These are phyloP conservation scores for Styela plicata DNA, from an alignment of 23 tunicate genomes.

Conservation along the genomic window DNA sequence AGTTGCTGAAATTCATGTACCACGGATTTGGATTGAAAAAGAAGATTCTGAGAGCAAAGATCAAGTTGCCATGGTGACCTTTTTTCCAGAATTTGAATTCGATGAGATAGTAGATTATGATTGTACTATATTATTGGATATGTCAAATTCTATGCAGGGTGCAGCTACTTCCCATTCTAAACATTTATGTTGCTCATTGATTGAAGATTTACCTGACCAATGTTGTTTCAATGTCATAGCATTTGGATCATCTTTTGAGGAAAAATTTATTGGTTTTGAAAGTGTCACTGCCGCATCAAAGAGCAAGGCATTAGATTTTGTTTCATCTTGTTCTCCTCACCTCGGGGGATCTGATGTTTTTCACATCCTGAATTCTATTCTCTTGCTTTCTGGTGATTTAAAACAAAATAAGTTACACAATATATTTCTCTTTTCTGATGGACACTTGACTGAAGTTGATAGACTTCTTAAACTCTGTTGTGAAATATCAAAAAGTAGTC, in stretches of 20 bases:
- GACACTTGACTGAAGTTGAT: slow-evolving; percentile 48
- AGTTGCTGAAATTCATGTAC: slow-evolving; percentile 86
- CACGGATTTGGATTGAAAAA: slow-evolving; percentile 72
- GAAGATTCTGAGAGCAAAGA: not conserved
- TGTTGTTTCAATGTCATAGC: slow-evolving; percentile 43
- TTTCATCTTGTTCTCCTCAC: not conserved
- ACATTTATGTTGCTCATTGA: slow-evolving; percentile 37
- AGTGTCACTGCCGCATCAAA: slow-evolving; percentile 22
- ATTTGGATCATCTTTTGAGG: slow-evolving; percentile 58
- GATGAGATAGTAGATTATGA: slow-evolving; percentile 37
- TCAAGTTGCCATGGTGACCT: slow-evolving; percentile 57
- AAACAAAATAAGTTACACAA: slow-evolving; percentile 15
- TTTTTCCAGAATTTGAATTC: slow-evolving; percentile 84
- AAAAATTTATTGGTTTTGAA: slow-evolving; percentile 41
- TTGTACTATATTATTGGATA: slow-evolving; percentile 54
- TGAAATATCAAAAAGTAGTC: slow-evolving; percentile 15
- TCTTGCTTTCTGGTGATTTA: not conserved
- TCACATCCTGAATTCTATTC: not conserved
- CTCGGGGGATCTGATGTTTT: slow-evolving; percentile 25
- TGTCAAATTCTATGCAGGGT: slow-evolving; percentile 58
- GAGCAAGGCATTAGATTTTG: slow-evolving; percentile 32
- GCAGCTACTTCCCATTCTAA: slow-evolving; percentile 7
- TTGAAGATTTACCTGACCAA: slow-evolving; percentile 34
- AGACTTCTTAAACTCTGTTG: slow-evolving; percentile 30
- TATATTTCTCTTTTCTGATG: slow-evolving; percentile 69